Evolutionary conservation across 2,113 vertebrate genomes (phyloP), one percentile per base, ranked within the genome.

Genomic region (Aegotheles bennettii): DNA sequence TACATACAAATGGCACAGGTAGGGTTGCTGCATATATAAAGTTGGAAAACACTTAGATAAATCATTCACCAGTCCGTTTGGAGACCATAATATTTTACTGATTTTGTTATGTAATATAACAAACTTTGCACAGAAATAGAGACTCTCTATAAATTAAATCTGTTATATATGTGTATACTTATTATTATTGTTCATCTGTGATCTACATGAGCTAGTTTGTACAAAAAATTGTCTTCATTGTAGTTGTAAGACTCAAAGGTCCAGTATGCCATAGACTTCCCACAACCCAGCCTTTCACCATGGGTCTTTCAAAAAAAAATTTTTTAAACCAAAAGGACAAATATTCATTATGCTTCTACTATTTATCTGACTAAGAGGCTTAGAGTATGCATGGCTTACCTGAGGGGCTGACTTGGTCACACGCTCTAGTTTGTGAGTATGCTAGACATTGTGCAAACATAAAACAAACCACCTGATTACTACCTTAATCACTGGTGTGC

Each of bases 101-200:
- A 31, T 54, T 87, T 94, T 84, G 1, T 43, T n/a, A 76, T 60
- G 13, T 47, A 56, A 69, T 57, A 16, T 15, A 59, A 42, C 1
- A 84, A 78, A 3, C 10, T 69, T 86, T 19, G 4, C 9, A 51
- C 10, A 36, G 35, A 73, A 86, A 48, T 29, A 59, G 6, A 63
- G 0, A 53, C 24, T 26, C 24, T 26, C 26, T 81, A 57, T 40
- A 16, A 73, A 63, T 67, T 38, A 36, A 36, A 61, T 36, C 36
- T 2, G 2, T 60, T 6, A 28, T 9, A 13, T 19, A n/a, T 3
- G 4, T 56, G 8, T 35, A 23, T 35, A 19, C 48, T 1, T 48
- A 21, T 10, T 86, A 8, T 74, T 51, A 43, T 26, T 48, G 21
- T 18, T 48, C 13, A 29, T 56, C 33, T 43, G 29, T 57, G 26